Evolutionary conservation across 2,888 invertebrate genomes (phyloP), one percentile per base, ranked within the genome.

Genomic region (Drosophila emarginata): DNA sequence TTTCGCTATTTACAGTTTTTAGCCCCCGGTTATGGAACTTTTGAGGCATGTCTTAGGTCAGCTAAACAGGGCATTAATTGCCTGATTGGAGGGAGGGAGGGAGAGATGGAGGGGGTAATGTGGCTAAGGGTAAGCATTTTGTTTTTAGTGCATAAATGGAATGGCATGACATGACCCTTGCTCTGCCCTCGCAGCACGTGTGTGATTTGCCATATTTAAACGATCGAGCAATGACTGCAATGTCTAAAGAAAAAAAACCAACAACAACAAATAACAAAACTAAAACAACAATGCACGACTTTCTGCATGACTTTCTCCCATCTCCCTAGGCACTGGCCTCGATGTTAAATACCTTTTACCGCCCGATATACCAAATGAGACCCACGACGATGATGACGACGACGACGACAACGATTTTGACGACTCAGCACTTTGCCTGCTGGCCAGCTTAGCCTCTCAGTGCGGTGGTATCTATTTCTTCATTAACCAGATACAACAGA

Each of bases 281-380:
- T 9, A 32, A 45, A 45, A 45, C 45, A 45, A 45, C 45, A 45
- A 86, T 80, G 84, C 78, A 74, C 84, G 80, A 86, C 51, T 72
- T 78, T 86, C 78, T 71, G 68, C 79, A 68, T 67, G 84, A 82
- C 82, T 82, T 82, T 82, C 82, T 80, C 82, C 80, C 78, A 67
- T 52, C 81, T 62, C 80, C 78, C 65, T 73, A 64, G 84, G 84
- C 78, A 67, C 58, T 72, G 83, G 73, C 76, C 73, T 72, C 71
- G 71, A 76, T 76, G 76, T 72, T 72, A 68, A 73, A 72, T 71
- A 71, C 70, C 64, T 70, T 57, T 23, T 57, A 36, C 45, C 45
- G 21, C 45, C 45, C 18, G 45, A 45, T 45, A 45, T 45, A 18
- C 45, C 45, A 45, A 37, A 45, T 11, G 45, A 18, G 45, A 45